Base-by-base conservation (phyloP, 2,113 vertebrate genomes). In the Psephotus haematonotus region DNA sequence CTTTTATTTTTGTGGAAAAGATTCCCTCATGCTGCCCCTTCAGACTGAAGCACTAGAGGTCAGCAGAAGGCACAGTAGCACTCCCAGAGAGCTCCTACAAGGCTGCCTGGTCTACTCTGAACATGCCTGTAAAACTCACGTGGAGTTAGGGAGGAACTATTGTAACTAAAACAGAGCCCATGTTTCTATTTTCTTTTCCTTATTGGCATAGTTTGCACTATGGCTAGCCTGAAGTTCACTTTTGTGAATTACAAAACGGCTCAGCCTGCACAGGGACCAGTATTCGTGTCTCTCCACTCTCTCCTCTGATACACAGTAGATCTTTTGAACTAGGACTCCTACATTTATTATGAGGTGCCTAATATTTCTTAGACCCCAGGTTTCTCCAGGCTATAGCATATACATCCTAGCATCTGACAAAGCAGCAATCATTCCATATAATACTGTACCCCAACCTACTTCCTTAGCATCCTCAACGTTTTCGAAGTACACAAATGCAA, bases 401-500 rank as follows among this genome's bases (percentile, higher is more conserved):
- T 0, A 39, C 13, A 49, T 6, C 59, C 8, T 49, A 82, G 28
- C 63, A 88, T 9, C 10, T 23, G 27, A 63, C 35, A 59, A 47
- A 29, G 33, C 74, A 74, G 43, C 24, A 63, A 29, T 39, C 31
- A 28, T 0, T 4, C 39, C 67, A 52, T 8, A 44, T 8, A 7
- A 33, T 39, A 27, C 6, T 8, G 12, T 33, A 76, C 11, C 19
- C 68, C 95, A 60, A 96, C 98, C 86, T 95, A 99, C 99, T 97
- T 99, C 99, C 96, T 99, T 99, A 52, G 99, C 98, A 93, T 99
- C 99, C 52, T 98, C 98, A 14, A 98, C 98, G 33, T 99, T 99
- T 96, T 99, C 99, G 5, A 99, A 99, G 98, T 99, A 99, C 50
- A 99, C 99, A 74, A 99, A 99, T 0, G 99, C 98, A 85, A 99